Evolutionary conservation across 2,113 vertebrate genomes (phyloP).

Genomic region (Struthidea cinerea): DNA sequence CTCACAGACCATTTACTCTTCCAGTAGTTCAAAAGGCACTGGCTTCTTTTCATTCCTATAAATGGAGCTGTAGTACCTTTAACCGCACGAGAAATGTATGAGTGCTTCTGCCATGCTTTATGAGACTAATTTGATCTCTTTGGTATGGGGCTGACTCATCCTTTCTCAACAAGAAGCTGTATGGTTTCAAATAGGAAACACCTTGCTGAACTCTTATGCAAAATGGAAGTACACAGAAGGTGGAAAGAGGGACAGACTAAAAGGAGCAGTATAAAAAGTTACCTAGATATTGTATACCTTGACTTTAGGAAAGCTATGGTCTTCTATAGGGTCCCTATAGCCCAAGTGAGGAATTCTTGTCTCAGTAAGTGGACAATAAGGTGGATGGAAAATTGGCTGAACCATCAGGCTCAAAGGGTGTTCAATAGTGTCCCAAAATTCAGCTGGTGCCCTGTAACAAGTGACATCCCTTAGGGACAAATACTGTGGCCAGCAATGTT

Average conservation of each 20-base stretch:
- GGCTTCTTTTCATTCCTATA: background rate
- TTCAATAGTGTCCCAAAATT: background rate
- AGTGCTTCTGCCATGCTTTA: background rate
- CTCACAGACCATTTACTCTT: background rate
- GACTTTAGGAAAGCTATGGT: background rate
- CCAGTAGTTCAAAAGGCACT: background rate
- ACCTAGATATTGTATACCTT: background rate
- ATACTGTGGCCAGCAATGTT: background rate
- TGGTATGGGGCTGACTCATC: background rate
- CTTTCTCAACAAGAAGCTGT: background rate
- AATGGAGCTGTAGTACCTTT: background rate
- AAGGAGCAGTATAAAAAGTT: background rate
- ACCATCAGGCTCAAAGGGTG: background rate
- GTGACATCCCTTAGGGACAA: background rate
- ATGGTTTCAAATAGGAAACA: background rate
- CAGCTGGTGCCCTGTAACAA: background rate
- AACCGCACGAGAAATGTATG: background rate
- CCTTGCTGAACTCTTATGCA: background rate
- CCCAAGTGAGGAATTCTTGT: background rate
- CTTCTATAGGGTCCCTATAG: background rate
- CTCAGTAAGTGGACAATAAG: background rate
- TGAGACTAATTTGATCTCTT: background rate
- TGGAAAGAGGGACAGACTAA: background rate
- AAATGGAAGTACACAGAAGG: background rate
- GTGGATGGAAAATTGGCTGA: background rate